A percentile compares a stretch with the other conserved stretches of the same genome.
These are phyloP conservation scores for Platycercus adscitus DNA, from an alignment of 2,113 vertebrate genomes.

Conservation along the genomic window DNA sequence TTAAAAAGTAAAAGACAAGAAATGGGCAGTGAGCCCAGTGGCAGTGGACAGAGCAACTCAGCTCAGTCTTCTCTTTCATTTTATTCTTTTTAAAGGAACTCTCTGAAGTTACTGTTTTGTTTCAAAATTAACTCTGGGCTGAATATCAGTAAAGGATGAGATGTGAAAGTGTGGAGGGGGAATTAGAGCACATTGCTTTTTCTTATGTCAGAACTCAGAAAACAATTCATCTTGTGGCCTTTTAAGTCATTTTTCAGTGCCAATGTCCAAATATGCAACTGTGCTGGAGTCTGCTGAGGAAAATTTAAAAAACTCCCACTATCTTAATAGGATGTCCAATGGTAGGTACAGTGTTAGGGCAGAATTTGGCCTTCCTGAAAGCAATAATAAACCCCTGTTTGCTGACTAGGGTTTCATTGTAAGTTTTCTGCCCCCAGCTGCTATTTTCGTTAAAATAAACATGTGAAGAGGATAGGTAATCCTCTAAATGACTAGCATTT, in stretches of 20 bases:
- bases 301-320: not conserved
- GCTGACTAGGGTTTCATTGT: not conserved
- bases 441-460: not conserved
- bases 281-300: not conserved
- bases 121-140: conserved; percentile 1
- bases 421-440: not conserved
- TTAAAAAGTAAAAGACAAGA: conserved; percentile 47
- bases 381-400: not conserved
- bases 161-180: not conserved
- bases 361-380: not conserved
- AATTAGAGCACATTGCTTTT: not conserved
- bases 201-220: not conserved
- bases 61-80: not conserved
- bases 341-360: not conserved
- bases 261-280: not conserved
- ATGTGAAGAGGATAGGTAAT: not conserved
- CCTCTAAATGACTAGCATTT: not conserved
- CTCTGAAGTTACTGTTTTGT: conserved; percentile 27
- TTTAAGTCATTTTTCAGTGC: not conserved
- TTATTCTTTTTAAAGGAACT: not conserved
- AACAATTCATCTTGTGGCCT: not conserved
- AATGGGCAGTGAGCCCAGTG: conserved; percentile 33
- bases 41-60: not conserved
- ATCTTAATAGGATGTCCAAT: not conserved
- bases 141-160: not conserved